phyloP scores from a whole-genome alignment of 2,888 invertebrate species.

The Tuberolachnus salignus region DNA sequence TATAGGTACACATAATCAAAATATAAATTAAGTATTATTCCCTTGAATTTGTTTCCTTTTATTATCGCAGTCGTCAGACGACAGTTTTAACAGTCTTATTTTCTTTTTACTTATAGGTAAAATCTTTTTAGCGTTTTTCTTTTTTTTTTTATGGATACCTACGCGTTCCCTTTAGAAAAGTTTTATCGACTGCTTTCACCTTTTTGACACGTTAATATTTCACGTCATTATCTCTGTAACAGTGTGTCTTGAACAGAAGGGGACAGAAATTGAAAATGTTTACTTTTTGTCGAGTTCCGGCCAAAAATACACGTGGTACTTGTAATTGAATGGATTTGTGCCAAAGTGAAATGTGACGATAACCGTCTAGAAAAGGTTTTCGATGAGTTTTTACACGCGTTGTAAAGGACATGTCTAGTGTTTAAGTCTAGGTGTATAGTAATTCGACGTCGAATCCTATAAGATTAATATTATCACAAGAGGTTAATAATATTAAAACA shows the following conservation, averaged over 20 bases:
- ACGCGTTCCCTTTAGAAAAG: not conserved
- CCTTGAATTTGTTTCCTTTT: not conserved
- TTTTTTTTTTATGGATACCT: not conserved
- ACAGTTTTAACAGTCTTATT: too few species aligned
- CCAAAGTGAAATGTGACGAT: slow-evolving; percentile 4
- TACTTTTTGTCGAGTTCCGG: not conserved
- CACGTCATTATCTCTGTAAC: not conserved
- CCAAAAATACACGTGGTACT: not conserved
- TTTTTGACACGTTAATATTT: not conserved
- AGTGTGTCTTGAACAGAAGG: not conserved
- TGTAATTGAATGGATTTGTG: slow-evolving; percentile 19
- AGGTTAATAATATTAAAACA: too few species aligned
- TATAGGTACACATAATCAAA: too few species aligned
- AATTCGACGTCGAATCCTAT: too few species aligned
- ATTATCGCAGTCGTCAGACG: not conserved
- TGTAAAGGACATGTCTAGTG: too few species aligned
- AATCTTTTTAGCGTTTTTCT: not conserved
- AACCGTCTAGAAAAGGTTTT: not conserved
- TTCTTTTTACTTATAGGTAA: not conserved
- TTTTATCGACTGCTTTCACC: not conserved
- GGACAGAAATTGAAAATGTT: not conserved
- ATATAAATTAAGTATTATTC: not conserved
- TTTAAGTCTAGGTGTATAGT: too few species aligned
- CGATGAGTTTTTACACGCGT: not conserved
- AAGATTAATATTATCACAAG: too few species aligned